Percentiles rank a stretch among this genome's conserved stretches.
Evolutionary conservation across 2,888 invertebrate genomes (phyloP).

Genomic region (Autographa gamma): DNA sequence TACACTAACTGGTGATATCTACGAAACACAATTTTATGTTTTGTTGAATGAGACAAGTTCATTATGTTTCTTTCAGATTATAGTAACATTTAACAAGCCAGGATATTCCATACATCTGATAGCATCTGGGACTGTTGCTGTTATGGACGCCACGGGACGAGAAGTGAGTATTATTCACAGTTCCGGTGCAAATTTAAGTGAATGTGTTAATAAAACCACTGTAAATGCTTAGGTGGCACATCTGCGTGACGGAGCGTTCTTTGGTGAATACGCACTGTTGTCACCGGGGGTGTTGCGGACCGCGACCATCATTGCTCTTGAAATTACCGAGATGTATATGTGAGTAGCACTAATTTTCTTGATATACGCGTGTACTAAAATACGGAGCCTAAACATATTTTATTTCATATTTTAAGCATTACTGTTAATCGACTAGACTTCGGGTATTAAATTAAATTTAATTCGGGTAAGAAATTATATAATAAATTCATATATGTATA

Average conservation of each 20-base stretch:
- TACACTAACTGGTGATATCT: not conserved
- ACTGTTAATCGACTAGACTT: too few relatives aligned
- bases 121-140: slow-evolving; percentile 89
- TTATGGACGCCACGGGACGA: slow-evolving; percentile 86
- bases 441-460: too few relatives aligned
- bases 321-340: slow-evolving; percentile 89
- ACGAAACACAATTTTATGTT: not conserved
- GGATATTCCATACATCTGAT: slow-evolving; percentile 90
- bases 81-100: slow-evolving; percentile 85
- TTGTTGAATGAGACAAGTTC: not conserved
- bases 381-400: too few relatives aligned
- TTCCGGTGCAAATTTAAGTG: not conserved
- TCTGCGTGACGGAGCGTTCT: slow-evolving; percentile 89
- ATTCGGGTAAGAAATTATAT: too few relatives aligned
- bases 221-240: slow-evolving; percentile 77
- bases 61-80: slow-evolving; percentile 72
- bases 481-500: too few relatives aligned
- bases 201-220: not conserved
- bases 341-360: slow-evolving; percentile 26
- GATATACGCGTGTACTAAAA: too few relatives aligned
- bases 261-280: slow-evolving; percentile 89
- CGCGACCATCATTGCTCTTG: slow-evolving; percentile 88
- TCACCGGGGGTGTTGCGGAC: slow-evolving; percentile 82
- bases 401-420: too few relatives aligned
- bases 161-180: slow-evolving; percentile 75